Percentiles rank a stretch among this genome's conserved stretches.
phyloP scores from a whole-genome alignment of 37 sponge, comb jelly and placozoan species.

The Amphimedon queenslandica region DNA sequence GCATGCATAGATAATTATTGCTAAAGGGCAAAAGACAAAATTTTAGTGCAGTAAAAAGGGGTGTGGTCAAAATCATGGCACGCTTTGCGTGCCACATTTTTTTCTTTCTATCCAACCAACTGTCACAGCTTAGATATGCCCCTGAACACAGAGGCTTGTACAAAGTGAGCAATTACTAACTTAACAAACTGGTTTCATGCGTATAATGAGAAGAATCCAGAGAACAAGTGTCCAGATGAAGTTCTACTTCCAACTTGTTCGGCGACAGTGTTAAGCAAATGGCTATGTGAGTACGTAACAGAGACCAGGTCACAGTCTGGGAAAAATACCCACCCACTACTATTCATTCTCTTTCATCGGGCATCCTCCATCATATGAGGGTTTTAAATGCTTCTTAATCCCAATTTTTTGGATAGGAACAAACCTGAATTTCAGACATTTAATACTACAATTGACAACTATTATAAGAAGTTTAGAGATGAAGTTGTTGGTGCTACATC shows the following conservation, averaged over 20 bases:
- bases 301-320: constrained; percentile 15
- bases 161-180: constrained; percentile 5
- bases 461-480: neutral
- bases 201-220: neutral
- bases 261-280: neutral
- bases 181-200: constrained; percentile 2
- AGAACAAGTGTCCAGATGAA: constrained; percentile 8
- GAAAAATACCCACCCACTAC: constrained; percentile 13
- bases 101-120: too few species aligned
- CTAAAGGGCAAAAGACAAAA: too few species aligned
- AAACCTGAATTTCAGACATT: neutral
- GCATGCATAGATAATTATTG: too few species aligned
- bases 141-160: neutral
- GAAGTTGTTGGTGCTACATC: neutral
- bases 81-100: too few species aligned
- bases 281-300: neutral
- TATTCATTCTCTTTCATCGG: neutral
- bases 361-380: constrained; percentile 23
- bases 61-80: too few species aligned
- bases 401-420: neutral
- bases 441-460: neutral
- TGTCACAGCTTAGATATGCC: too few species aligned
- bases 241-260: neutral
- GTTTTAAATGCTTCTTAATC: neutral
- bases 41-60: too few species aligned